These are phyloP conservation scores for Grammatotria lemairii DNA, from an alignment of 2,113 vertebrate genomes.

Conservation along the genomic window DNA sequence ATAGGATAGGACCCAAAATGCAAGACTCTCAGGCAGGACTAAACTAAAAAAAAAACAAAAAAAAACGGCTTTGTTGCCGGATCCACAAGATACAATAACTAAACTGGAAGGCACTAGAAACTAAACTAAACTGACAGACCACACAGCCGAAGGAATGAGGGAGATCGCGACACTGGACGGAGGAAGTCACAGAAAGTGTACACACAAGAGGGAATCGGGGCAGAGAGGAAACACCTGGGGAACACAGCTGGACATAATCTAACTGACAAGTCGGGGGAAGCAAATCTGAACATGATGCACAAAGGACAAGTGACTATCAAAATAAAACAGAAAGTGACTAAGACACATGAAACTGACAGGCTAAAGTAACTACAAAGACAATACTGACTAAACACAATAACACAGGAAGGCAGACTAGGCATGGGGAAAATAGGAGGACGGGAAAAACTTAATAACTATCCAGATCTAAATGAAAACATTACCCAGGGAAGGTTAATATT, in stretches of 20 bases:
- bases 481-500: neutral
- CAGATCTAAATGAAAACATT: neutral
- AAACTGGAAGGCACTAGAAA: neutral
- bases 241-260: neutral
- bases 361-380: neutral
- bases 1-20: neutral
- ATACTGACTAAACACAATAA: neutral
- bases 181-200: neutral
- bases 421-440: neutral
- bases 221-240: neutral
- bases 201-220: neutral
- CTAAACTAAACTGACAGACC: neutral
- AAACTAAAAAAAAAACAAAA: rapidly evolving
- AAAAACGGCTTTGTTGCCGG: neutral
- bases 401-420: neutral
- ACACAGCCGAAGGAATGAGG: neutral
- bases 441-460: neutral
- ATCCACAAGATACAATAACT: neutral
- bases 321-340: neutral
- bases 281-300: neutral
- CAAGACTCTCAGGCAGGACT: neutral
- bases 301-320: neutral
- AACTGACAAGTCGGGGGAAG: neutral
- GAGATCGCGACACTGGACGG: neutral
- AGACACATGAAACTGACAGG: neutral